A percentile compares a stretch with the other conserved stretches of the same genome.
Conservation (phyloP, 2,888 invertebrate genomes). For the Mellilla xanthometata region DNA sequence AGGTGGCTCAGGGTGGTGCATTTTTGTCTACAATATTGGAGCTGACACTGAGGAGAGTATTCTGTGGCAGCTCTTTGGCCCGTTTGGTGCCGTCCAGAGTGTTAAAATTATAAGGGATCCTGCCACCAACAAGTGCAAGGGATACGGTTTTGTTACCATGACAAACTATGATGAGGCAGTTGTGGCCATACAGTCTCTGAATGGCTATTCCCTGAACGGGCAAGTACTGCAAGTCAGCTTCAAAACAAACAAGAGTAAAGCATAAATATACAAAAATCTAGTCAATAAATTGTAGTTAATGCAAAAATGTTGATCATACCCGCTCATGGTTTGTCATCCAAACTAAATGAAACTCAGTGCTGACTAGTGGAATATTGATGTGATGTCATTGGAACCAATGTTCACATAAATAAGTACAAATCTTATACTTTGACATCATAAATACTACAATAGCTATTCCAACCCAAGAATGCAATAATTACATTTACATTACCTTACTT, state of each 20-base stretch:
- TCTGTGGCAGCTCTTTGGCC: slow-evolving; percentile 97
- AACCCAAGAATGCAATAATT: slow-evolving; percentile 23
- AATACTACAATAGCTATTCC: slow-evolving; percentile 6
- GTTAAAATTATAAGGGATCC: slow-evolving; percentile 98
- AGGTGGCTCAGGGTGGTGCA: slow-evolving; percentile 95
- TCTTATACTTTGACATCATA: slow-evolving; percentile 16
- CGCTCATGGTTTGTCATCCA: slow-evolving; percentile 74
- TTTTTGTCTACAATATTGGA: slow-evolving; percentile 96
- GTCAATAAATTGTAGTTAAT: slow-evolving; percentile 83
- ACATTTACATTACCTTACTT: slow-evolving; percentile 21
- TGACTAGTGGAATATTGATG: slow-evolving; percentile 49
- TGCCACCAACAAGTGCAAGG: slow-evolving; percentile 98
- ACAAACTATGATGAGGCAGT: slow-evolving; percentile 98
- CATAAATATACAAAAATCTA: slow-evolving; percentile 74
- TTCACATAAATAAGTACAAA: slow-evolving; percentile 58
- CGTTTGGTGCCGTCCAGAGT: slow-evolving; percentile 98
- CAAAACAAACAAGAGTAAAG: slow-evolving; percentile 95
- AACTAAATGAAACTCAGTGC: slow-evolving; percentile 52
- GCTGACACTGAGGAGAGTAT: slow-evolving; percentile 96
- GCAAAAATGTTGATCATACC: slow-evolving; percentile 79
- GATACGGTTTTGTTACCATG: slow-evolving; percentile 99
- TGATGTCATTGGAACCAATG: slow-evolving; percentile 44
- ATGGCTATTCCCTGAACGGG: slow-evolving; percentile 97
- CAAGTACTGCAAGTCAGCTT: slow-evolving; percentile 98
- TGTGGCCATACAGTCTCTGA: slow-evolving; percentile 97